phyloP scores from a whole-genome alignment of 2,797 vertebrate species.

The Smutsia temminckii region DNA sequence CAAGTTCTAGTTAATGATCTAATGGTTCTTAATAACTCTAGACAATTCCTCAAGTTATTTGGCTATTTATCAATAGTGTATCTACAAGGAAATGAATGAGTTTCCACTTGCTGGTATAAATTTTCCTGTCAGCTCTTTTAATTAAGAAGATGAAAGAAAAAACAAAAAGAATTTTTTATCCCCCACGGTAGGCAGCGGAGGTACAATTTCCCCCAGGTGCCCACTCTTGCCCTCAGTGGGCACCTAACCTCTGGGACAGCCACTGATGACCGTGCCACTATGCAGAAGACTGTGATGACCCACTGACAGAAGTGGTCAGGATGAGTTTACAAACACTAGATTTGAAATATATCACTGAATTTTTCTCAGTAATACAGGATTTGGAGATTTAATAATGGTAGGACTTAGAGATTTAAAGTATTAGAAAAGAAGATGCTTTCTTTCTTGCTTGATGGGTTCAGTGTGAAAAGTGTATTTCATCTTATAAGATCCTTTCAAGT shows the following conservation, averaged over 20 bases:
- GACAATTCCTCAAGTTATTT: not conserved
- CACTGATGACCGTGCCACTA: fast-evolving
- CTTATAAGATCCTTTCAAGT: not conserved
- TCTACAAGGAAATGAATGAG: not conserved
- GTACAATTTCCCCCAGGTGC: not conserved
- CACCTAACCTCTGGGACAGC: not conserved
- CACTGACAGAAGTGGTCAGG: not conserved
- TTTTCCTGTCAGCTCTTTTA: not conserved
- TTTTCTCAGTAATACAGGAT: not conserved
- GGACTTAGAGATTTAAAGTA: not conserved
- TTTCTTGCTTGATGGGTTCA: not conserved
- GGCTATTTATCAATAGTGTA: not conserved
- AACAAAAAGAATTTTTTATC: not conserved
- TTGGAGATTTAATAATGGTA: not conserved
- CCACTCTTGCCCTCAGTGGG: not conserved
- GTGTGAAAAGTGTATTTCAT: not conserved
- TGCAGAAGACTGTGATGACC: fast-evolving
- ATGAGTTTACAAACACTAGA: not conserved
- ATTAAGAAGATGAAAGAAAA: not conserved
- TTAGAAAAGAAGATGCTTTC: not conserved
- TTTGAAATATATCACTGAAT: not conserved
- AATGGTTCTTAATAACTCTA: not conserved
- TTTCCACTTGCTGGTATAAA: not conserved
- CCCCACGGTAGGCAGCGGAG: not conserved
- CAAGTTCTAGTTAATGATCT: not conserved